These are phyloP conservation scores for Anneissia japonica DNA, from an alignment of 35 echinoderm and acorn worm genomes.

Conservation along the genomic window DNA sequence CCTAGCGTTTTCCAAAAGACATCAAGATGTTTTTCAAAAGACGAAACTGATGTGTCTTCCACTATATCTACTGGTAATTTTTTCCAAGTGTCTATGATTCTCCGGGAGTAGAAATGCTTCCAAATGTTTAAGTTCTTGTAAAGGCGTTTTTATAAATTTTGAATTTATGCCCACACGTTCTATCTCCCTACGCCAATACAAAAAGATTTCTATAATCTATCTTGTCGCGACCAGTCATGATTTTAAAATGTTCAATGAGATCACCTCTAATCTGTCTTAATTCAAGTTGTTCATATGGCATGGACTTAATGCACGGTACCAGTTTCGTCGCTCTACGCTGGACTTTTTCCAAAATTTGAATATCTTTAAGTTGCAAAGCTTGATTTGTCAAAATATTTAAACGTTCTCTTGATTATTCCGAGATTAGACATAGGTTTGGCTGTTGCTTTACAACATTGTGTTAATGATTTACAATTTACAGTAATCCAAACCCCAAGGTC, in stretches of 20 bases:
- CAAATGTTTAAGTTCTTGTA: too few relatives aligned
- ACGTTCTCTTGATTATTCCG: conserved; percentile 18
- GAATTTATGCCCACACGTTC: too few relatives aligned
- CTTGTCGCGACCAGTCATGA: conserved; percentile 1
- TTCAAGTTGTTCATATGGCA: not conserved
- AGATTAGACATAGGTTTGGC: not conserved
- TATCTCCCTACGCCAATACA: not conserved
- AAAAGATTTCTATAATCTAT: not conserved
- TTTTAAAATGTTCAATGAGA: conserved; percentile 5
- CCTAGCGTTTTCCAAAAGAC: too few relatives aligned
- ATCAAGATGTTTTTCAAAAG: too few relatives aligned
- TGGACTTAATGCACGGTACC: not conserved
- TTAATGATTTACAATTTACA: not conserved
- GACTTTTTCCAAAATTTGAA: not conserved
- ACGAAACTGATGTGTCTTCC: too few relatives aligned
- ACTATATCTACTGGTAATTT: too few relatives aligned
- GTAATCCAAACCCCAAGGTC: conserved; percentile 7
- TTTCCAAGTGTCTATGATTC: too few relatives aligned
- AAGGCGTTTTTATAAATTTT: too few relatives aligned
- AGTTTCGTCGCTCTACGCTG: conserved; percentile 17
- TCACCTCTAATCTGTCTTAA: not conserved
- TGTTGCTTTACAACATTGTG: not conserved
- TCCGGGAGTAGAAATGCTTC: too few relatives aligned
- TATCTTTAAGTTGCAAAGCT: conserved; percentile 19
- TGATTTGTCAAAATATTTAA: not conserved